Conservation (phyloP, 2,113 vertebrate species). For the Meleagris gallopavo region DNA sequence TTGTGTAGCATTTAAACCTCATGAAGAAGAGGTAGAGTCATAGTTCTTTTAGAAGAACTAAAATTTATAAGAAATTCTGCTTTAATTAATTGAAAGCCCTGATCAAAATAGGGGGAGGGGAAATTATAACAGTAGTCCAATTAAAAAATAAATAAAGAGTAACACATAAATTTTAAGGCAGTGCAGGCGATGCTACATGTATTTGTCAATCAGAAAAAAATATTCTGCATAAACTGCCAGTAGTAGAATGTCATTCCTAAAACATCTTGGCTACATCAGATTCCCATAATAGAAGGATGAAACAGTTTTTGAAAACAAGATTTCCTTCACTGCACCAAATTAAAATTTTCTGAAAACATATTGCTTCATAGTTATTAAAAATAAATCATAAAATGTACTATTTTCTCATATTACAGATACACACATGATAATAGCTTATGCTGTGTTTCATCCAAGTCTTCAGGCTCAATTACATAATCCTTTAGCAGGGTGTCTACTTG, state of each 20-base stretch:
- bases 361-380: constrained; percentile 59
- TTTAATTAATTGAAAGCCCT: not conserved
- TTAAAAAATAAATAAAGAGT: not conserved
- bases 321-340: not conserved
- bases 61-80: not conserved
- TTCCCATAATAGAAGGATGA: not conserved
- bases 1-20: not conserved
- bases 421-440: constrained; percentile 33
- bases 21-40: not conserved
- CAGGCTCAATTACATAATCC: constrained; percentile 25
- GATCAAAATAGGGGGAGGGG: not conserved
- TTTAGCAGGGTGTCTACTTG: constrained; percentile 42
- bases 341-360: constrained; percentile 44
- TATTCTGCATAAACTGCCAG: not conserved
- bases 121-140: not conserved
- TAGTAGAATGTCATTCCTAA: not conserved
- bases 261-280: not conserved
- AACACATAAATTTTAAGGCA: not conserved
- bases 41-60: not conserved
- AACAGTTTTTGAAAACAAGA: not conserved
- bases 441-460: constrained; percentile 10
- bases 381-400: constrained; percentile 14
- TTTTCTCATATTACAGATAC: constrained; percentile 31
- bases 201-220: not conserved
- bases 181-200: not conserved